Evolutionary conservation across 37 sponge, comb jelly and placozoan genomes (phyloP).

Genomic region (Ephydatia muelleri): DNA sequence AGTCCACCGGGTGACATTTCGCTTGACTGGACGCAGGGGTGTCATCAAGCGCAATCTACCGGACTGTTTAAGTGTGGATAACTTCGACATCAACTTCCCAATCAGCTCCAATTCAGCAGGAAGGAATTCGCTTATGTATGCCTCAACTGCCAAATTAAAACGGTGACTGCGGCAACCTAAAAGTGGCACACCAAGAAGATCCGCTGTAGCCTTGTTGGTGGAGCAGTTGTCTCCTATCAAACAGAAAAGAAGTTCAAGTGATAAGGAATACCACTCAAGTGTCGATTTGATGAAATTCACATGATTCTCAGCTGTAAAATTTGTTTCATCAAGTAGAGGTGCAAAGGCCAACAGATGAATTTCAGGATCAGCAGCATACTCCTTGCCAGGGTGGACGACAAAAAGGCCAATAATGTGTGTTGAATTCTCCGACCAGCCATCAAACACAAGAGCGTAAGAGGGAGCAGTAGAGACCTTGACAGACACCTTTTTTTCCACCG

Average conservation of each 20-base stretch:
- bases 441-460: background rate
- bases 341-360: conserved; percentile 8
- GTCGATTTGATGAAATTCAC: background rate
- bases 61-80: background rate
- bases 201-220: conserved; percentile 6
- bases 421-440: background rate
- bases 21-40: background rate
- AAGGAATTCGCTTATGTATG: background rate
- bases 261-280: conserved; percentile 2
- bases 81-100: background rate
- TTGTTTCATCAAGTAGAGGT: conserved; percentile 2
- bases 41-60: background rate
- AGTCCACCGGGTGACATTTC: background rate
- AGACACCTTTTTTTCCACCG: background rate
- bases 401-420: background rate
- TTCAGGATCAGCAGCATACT: background rate
- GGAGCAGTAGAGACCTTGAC: background rate
- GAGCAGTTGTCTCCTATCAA: conserved; percentile 6
- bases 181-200: conserved; percentile 1
- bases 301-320: conserved; percentile 6
- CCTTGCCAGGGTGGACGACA: background rate
- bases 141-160: conserved; percentile 21
- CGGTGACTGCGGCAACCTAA: conserved; percentile 14
- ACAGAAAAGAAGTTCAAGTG: background rate
- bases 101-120: background rate